These are phyloP conservation scores for Apamea anceps DNA, from an alignment of 2,888 invertebrate species.

Conservation along the genomic window DNA sequence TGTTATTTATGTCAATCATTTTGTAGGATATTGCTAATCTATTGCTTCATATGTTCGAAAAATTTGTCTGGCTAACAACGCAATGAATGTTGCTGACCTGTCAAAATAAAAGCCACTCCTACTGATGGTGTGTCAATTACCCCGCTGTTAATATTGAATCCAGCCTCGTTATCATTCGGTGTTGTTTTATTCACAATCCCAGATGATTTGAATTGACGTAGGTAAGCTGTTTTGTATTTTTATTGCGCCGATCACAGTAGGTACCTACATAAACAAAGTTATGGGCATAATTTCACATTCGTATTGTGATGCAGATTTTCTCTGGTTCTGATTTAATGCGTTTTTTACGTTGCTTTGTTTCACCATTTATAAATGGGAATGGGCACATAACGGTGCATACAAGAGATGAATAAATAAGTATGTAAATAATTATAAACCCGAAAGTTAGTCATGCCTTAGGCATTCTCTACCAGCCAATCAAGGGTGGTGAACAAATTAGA, in stretches of 20 bases:
- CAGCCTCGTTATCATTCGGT: neutral
- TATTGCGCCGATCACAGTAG: neutral
- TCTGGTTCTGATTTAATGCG: neutral
- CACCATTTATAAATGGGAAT: neutral
- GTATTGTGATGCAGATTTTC: conserved; percentile 6
- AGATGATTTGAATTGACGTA: conserved; percentile 37
- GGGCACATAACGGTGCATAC: neutral
- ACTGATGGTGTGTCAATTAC: too few species aligned
- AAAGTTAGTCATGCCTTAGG: neutral
- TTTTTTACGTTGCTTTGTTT: neutral
- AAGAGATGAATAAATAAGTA: neutral
- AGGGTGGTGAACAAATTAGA: too few species aligned
- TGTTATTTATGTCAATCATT: too few species aligned
- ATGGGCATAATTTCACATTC: neutral
- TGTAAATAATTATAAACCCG: neutral
- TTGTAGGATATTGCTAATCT: too few species aligned
- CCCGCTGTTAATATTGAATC: neutral
- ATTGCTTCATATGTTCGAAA: too few species aligned
- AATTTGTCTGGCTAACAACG: too few species aligned
- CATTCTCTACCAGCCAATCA: too few species aligned
- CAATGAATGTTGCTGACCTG: too few species aligned
- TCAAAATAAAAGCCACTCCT: too few species aligned
- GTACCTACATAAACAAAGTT: conserved; percentile 14
- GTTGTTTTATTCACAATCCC: conserved; percentile 33
- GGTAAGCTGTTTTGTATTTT: conserved; percentile 22